These are phyloP conservation scores for Yoshiicerus persimilis DNA, from an alignment of 1,140 invertebrate genomes.

Conservation along the genomic window DNA sequence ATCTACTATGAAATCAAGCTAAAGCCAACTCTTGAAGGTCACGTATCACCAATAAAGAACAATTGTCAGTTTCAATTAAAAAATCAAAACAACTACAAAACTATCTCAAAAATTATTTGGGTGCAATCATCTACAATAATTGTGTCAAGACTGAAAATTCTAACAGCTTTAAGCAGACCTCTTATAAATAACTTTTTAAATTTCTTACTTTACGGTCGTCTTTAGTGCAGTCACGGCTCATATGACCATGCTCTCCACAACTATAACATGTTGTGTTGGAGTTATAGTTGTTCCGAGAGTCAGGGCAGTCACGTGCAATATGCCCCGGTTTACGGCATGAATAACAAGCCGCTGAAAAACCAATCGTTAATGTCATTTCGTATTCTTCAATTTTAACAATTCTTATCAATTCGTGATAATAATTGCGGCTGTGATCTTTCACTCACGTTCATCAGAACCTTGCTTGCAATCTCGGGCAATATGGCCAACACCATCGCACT, in stretches of 20 bases:
- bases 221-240: slow-evolving; percentile 57
- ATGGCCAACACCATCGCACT: slow-evolving; percentile 87
- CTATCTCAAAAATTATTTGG: slow-evolving; percentile 1
- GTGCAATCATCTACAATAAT: not conserved
- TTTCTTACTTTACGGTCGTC: slow-evolving; percentile 47
- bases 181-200: not conserved
- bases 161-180: not conserved
- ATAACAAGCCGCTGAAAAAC: slow-evolving; percentile 68
- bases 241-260: slow-evolving; percentile 69
- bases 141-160: not conserved
- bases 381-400: not conserved
- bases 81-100: slow-evolving; percentile 9
- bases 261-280: slow-evolving; percentile 76
- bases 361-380: not conserved
- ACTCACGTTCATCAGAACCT: slow-evolving; percentile 53
- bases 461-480: slow-evolving; percentile 86
- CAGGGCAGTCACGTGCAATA: slow-evolving; percentile 84
- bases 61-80: not conserved
- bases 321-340: slow-evolving; percentile 86
- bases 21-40: not conserved
- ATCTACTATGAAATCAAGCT: not conserved
- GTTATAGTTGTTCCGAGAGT: slow-evolving; percentile 52
- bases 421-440: not conserved
- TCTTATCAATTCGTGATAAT: not conserved
- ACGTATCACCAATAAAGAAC: not conserved